phyloP scores from a whole-genome alignment of 2,797 vertebrate species.

The Threskiornis aethiopicus region DNA sequence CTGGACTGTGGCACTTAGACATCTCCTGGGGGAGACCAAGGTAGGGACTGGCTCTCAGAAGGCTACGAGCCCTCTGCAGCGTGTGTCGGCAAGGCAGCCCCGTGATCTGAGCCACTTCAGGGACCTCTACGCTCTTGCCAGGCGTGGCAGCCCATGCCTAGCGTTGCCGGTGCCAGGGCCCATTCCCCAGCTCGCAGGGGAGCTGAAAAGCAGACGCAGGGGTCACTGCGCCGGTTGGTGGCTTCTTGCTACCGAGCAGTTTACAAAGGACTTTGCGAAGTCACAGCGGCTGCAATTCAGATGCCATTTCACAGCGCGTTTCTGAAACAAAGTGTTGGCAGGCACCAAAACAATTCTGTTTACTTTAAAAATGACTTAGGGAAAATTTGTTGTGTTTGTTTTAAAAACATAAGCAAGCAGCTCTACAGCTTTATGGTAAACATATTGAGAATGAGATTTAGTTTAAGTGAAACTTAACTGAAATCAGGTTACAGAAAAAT shows the following conservation, averaged over 20 bases:
- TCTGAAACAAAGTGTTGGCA: not conserved
- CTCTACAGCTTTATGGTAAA: not conserved
- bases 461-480: not conserved
- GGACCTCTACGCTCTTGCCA: not conserved
- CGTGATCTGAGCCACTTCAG: not conserved
- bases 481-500: not conserved
- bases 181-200: not conserved
- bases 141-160: not conserved
- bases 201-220: not conserved
- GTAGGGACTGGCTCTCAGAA: not conserved
- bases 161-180: too few species aligned
- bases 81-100: not conserved
- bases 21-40: not conserved
- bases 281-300: not conserved
- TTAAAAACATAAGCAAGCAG: not conserved
- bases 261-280: not conserved
- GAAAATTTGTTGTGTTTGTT: not conserved
- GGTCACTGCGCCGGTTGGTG: not conserved
- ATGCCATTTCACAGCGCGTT: not conserved
- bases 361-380: not conserved
- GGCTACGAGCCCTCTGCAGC: not conserved
- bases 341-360: not conserved
- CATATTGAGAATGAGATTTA: not conserved
- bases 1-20: not conserved
- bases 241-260: not conserved